Conservation (phyloP, 2,888 invertebrate species). For the Parasteatoda lunata region DNA sequence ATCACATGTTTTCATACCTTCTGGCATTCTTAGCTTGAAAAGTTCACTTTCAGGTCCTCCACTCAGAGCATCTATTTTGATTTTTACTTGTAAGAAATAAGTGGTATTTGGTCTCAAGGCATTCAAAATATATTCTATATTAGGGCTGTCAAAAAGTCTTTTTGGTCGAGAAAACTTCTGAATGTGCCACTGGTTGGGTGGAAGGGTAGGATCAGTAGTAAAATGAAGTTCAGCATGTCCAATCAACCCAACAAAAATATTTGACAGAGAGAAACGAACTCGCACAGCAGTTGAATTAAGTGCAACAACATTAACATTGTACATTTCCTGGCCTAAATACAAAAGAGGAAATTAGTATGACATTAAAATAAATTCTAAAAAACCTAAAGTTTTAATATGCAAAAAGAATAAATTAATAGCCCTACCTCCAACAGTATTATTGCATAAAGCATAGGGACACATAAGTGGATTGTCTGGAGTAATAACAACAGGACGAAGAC, state of each 20-base stretch:
- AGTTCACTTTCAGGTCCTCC: constrained; percentile 86
- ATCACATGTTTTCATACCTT: constrained; percentile 72
- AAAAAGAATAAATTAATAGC: not conserved
- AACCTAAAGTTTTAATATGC: not conserved
- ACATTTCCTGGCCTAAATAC: constrained; percentile 69
- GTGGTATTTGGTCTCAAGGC: constrained; percentile 85
- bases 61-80: constrained; percentile 84
- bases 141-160: constrained; percentile 88
- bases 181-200: constrained; percentile 80
- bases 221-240: constrained; percentile 91
- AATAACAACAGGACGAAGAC: constrained; percentile 68
- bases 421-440: constrained; percentile 69
- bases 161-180: constrained; percentile 91
- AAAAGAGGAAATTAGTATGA: not conserved
- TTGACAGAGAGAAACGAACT: constrained; percentile 87
- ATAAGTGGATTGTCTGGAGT: constrained; percentile 70
- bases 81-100: constrained; percentile 87
- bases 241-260: constrained; percentile 87
- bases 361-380: not conserved
- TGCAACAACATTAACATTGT: constrained; percentile 76
- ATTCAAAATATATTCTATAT: constrained; percentile 87
- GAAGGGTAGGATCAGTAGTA: constrained; percentile 78
- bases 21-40: constrained; percentile 82
- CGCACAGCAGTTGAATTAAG: constrained; percentile 86
- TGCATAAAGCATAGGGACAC: constrained; percentile 71